A percentile compares a stretch with the other conserved stretches of the same genome.
Conservation (phyloP, 53 echinoderm and acorn worm genomes). For the Crossaster papposus region DNA sequence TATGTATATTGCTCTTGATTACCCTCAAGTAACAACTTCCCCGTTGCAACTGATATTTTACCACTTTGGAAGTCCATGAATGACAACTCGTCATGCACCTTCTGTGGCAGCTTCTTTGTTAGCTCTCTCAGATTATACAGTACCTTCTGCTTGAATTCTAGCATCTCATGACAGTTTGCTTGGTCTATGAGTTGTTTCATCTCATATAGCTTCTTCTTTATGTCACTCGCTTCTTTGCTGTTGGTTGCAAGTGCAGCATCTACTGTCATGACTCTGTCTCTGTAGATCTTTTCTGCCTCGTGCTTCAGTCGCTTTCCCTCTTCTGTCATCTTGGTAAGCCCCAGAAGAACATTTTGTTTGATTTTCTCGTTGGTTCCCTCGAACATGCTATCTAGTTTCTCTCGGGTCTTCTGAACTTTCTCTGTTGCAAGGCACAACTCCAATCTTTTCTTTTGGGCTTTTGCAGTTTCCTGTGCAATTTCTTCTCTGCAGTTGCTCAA, state of each 20-base stretch:
- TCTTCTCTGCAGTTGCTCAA: constrained; percentile 15
- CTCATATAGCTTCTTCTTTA: not conserved
- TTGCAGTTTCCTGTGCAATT: not conserved
- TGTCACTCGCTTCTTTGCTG: not conserved
- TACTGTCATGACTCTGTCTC: constrained; percentile 12
- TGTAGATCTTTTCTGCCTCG: constrained; percentile 15
- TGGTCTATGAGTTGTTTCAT: constrained; percentile 13
- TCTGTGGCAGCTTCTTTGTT: not conserved
- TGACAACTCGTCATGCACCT: not conserved
- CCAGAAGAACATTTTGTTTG: not conserved
- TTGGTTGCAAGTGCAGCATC: not conserved
- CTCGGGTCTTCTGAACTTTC: not conserved
- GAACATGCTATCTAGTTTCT: not conserved
- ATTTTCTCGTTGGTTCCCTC: not conserved
- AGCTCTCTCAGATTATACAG: not conserved
- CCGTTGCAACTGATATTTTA: not conserved
- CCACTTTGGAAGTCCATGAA: not conserved
- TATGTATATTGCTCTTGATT: not conserved
- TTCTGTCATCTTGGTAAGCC: not conserved
- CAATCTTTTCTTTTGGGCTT: constrained; percentile 6
- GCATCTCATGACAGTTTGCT: constrained; percentile 26
- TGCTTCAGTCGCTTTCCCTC: constrained; percentile 6
- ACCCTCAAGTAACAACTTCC: not conserved
- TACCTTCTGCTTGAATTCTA: constrained; percentile 20
- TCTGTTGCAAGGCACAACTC: not conserved